A percentile compares a stretch with the other conserved stretches of the same genome.
Evolutionary conservation across 1,140 invertebrate genomes (phyloP).

Genomic region (Heliconius congener): DNA sequence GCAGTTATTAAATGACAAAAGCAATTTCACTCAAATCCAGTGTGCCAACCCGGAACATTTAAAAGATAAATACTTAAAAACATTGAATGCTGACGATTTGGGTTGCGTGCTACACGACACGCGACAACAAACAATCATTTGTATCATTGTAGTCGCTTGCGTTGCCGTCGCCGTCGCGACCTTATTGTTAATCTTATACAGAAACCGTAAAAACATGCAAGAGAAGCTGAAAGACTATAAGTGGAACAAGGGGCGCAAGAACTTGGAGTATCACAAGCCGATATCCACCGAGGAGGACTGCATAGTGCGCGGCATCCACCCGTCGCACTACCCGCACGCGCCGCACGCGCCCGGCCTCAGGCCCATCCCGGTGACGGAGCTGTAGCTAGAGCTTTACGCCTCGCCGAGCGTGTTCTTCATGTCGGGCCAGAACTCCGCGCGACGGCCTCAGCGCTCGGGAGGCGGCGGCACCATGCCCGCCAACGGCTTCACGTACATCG

Average conservation of each 20-base stretch:
- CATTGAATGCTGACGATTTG: conserved; percentile 87
- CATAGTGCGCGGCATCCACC: conserved; percentile 83
- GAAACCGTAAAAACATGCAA: conserved; percentile 88
- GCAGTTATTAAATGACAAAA: conserved; percentile 86
- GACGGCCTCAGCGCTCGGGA: conserved; percentile 81
- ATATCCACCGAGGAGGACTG: conserved; percentile 93
- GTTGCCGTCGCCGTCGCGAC: conserved; percentile 84
- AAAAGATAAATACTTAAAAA: conserved; percentile 85
- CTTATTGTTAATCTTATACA: conserved; percentile 87
- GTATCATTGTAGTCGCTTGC: conserved; percentile 86
- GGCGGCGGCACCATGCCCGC: conserved; percentile 86
- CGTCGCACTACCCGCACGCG: conserved; percentile 77
- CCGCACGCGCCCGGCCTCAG: conserved; percentile 83
- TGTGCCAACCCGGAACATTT: conserved; percentile 88
- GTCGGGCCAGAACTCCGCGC: conserved; percentile 81
- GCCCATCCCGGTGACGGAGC: conserved; percentile 93
- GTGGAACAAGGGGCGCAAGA: conserved; percentile 91
- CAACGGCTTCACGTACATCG: conserved; percentile 89
- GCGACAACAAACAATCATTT: conserved; percentile 89
- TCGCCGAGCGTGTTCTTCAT: conserved; percentile 87
- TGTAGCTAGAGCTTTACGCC: conserved; percentile 95
- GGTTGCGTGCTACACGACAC: conserved; percentile 90
- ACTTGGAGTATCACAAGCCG: conserved; percentile 93
- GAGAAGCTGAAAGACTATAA: conserved; percentile 91
- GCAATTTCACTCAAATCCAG: conserved; percentile 87